Evolutionary conservation across 2,888 invertebrate genomes (phyloP), one percentile per base, ranked within the genome.

Genomic region (Rotaria sp.): DNA sequence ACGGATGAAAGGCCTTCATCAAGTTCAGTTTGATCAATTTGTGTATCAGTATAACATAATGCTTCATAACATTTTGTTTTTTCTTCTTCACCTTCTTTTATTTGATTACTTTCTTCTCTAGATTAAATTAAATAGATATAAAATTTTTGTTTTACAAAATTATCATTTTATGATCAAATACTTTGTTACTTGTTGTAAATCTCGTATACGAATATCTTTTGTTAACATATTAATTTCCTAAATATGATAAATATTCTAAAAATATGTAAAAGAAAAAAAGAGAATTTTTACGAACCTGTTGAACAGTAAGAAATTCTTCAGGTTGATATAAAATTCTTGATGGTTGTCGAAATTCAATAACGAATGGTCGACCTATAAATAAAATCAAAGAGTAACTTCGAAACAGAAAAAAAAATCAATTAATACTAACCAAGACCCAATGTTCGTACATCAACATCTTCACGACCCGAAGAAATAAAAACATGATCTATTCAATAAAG

Each of bases 391-490:
- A 50, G n/a, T n/a, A 18, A 50, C 18, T 50, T 8, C 10, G 10
- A 45, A 45, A 45, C 10, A 15, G 15, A 50, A 18, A 1, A 67
- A 35, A 15, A 18, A 30, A 26, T 2, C n/a, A 10, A 26, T 45
- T 1, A 38, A 41, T 80, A 80, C 45, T 1, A 45, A 80, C 80
- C 80, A 87, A 88, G 89, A 59, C 93, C 93, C 24, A 99, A 92
- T 92, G 96, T 97, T 87, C 96, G 93, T 0, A 98, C 98, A 92
- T 99, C 99, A 0, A 97, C 95, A 92, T 99, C 99, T 92, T 99
- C 98, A 67, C 99, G 93, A 0, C 98, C 97, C 85, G 97, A 96
- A 5, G 96, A 94, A 88, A 95, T 93, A 92, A 97, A 86, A 48
- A 85, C 52, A 59, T 57, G 55, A 13, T 50, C 85, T 84, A 41